These are phyloP conservation scores for Marcusenius ussheri DNA, from an alignment of 2,113 vertebrate species.

Conservation along the genomic window DNA sequence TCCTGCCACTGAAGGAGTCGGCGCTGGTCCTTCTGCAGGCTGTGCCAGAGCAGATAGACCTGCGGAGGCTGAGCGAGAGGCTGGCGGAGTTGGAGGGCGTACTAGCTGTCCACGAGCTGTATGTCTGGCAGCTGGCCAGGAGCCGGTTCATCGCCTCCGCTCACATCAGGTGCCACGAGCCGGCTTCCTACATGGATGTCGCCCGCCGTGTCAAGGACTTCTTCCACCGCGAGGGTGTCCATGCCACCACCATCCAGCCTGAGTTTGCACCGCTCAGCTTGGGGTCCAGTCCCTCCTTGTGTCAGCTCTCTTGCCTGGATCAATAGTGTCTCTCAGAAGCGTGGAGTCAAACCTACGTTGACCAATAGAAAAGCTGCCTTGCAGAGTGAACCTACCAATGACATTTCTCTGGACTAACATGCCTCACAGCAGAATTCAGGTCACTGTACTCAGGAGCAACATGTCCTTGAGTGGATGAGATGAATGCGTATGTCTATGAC, in stretches of 20 bases:
- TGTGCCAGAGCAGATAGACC: slow-evolving; percentile 77
- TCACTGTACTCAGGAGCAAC: slow-evolving; percentile 23
- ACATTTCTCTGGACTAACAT: slow-evolving; percentile 15
- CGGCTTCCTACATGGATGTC: slow-evolving; percentile 74
- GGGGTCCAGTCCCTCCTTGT: slow-evolving; percentile 51
- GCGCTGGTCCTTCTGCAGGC: slow-evolving; percentile 79
- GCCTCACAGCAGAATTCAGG: slow-evolving; percentile 22
- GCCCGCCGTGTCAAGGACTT: slow-evolving; percentile 76
- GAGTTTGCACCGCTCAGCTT: slow-evolving; percentile 68
- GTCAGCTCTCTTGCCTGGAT: slow-evolving; percentile 73
- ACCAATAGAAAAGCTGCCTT: slow-evolving; percentile 40
- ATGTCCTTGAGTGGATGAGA: slow-evolving; percentile 15
- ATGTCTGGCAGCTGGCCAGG: slow-evolving; percentile 78
- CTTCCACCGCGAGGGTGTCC: slow-evolving; percentile 77
- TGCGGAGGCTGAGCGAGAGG: slow-evolving; percentile 67
- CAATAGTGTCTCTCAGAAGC: slow-evolving; percentile 53
- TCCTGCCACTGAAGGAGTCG: slow-evolving; percentile 75
- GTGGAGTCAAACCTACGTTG: slow-evolving; percentile 44
- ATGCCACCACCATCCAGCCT: slow-evolving; percentile 77
- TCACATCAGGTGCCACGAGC: slow-evolving; percentile 77
- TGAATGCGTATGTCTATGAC: background rate
- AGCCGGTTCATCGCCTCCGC: slow-evolving; percentile 78
- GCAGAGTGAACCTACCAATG: slow-evolving; percentile 67
- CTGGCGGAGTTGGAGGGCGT: slow-evolving; percentile 69
- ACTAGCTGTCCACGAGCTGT: slow-evolving; percentile 73